Percentiles rank a stretch among this genome's conserved stretches.
These are phyloP conservation scores for Aethina tumida DNA, from an alignment of 1,140 invertebrate genomes.

Conservation along the genomic window DNA sequence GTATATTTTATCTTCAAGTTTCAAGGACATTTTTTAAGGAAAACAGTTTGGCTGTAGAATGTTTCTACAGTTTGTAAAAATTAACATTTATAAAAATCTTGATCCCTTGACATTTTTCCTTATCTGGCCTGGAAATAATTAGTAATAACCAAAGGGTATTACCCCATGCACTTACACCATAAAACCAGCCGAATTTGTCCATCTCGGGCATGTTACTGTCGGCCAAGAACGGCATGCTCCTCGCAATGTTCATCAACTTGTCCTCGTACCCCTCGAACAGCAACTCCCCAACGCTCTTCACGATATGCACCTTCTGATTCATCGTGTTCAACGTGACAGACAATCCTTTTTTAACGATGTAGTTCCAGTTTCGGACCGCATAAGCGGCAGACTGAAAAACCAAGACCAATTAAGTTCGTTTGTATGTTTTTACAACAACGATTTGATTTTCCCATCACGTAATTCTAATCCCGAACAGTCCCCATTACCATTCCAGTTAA, in stretches of 20 bases:
- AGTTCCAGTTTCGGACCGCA: constrained; percentile 43
- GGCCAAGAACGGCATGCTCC: constrained; percentile 41
- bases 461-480: neutral
- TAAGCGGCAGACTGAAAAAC: constrained; percentile 55
- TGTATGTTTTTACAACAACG: neutral
- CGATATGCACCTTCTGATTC: constrained; percentile 46
- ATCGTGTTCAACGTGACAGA: constrained; percentile 44
- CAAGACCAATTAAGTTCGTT: neutral
- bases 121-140: too few species aligned
- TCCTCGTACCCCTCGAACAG: constrained; percentile 70
- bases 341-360: constrained; percentile 43
- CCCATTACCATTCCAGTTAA: too few species aligned
- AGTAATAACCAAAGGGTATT: too few species aligned
- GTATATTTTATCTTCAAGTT: too few species aligned
- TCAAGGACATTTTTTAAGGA: neutral
- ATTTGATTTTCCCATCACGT: neutral
- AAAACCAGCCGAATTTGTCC: constrained; percentile 77
- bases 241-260: constrained; percentile 51
- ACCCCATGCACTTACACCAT: constrained; percentile 60
- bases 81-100: too few species aligned
- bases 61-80: constrained; percentile 6
- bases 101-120: too few species aligned
- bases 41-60: neutral
- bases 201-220: constrained; percentile 46
- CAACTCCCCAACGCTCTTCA: constrained; percentile 57